Conservation (phyloP, 1,140 invertebrate genomes). For the Cyphomyrmex costatus region DNA sequence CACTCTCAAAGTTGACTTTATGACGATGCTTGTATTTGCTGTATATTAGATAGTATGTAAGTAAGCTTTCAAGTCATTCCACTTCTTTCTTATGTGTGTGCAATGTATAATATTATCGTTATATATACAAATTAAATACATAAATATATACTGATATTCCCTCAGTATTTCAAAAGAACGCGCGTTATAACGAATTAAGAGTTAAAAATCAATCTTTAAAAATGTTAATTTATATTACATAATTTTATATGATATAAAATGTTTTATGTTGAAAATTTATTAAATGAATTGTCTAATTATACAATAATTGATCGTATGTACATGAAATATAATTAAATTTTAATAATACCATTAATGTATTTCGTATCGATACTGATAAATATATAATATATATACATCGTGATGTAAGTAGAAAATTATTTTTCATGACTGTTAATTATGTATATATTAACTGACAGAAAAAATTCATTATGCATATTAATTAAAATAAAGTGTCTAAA, state of each 20-base stretch:
- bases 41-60: conserved; percentile 14
- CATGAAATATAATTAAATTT: background rate
- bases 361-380: background rate
- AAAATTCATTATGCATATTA: conserved; percentile 8
- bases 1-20: background rate
- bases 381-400: conserved; percentile 9
- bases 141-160: conserved; percentile 2
- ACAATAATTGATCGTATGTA: background rate
- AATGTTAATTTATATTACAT: background rate
- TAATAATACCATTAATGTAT: background rate
- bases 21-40: background rate
- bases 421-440: conserved; percentile 10
- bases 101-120: background rate
- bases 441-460: conserved; percentile 21
- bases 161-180: background rate
- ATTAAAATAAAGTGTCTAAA: conserved; percentile 1
- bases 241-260: background rate
- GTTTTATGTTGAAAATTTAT: conserved; percentile 7
- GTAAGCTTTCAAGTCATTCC: background rate
- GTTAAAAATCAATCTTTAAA: conserved; percentile 3
- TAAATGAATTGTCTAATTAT: background rate
- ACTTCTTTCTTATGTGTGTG: background rate
- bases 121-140: conserved; percentile 8
- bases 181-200: background rate
- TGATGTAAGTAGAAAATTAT: background rate